Base-by-base conservation (phyloP, 2,888 invertebrate species). In the Tupiocoris notatus region DNA sequence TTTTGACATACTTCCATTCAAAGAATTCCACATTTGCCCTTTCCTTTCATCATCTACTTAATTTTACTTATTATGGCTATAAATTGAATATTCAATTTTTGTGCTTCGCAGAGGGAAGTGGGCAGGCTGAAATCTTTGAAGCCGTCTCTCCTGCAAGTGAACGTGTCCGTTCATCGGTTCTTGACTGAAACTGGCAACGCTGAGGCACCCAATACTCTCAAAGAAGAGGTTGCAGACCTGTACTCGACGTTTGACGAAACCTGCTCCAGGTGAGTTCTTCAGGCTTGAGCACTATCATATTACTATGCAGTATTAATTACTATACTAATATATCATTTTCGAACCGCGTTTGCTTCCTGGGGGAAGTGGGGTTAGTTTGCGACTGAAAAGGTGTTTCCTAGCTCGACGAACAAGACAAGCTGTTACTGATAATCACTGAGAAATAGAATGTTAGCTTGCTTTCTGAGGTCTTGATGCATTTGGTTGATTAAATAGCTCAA, bases 191-290 rank as follows among this genome's bases (percentile, higher is more conserved):
- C 88, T 83, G 82, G 88, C 84, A 82, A 86, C 84, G 80, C 86
- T 83, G 81, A 86, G 18, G 56, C 58, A 1, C 78, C 79, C 64
- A 71, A 73, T 16, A 65, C 78, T 22, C 85, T 92, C 79, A 90
- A 91, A 79, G 86, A 88, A 23, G 90, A 90, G 77, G 86, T 92
- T 77, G 86, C 90, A 24, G 87, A 90, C 67, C 84, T 92, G 79
- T 88, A 91, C 80, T 86, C 89, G 6, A 86, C 90, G 18, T 91
- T 91, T 89, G 90, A 91, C 81, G 90, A 89, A 76, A 88, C 89
- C 3, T 88, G 89, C 82, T 88, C 89, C 82, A 88, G 89, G 92
- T 92, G 83, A 86, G 85, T 65, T n/a, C n/a, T n/a, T n/a, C n/a
- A n/a, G n/a, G n/a, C n/a, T n/a, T n/a, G n/a, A n/a, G n/a, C n/a